phyloP scores from a whole-genome alignment of 1,140 invertebrate genomes.

The Olivierus martensii region DNA sequence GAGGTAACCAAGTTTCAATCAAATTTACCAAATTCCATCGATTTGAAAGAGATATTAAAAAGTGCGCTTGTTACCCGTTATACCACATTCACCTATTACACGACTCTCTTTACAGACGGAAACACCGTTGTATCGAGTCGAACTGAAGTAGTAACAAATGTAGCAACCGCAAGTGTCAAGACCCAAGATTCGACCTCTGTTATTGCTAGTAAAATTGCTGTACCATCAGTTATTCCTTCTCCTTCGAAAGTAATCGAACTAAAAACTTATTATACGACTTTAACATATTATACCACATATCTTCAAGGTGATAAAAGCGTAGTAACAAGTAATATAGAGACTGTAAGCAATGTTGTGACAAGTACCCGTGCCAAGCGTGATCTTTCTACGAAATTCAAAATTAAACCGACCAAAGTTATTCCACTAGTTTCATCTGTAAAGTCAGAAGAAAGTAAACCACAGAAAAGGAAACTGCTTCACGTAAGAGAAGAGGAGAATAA shows the following conservation, averaged over 20 bases:
- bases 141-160: slow-evolving; percentile 7
- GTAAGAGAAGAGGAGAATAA: background rate
- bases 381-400: background rate
- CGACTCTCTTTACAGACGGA: slow-evolving; percentile 25
- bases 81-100: slow-evolving; percentile 83
- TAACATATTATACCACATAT: slow-evolving; percentile 42
- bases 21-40: background rate
- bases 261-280: slow-evolving; percentile 61
- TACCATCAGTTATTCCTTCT: background rate
- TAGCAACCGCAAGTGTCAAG: background rate
- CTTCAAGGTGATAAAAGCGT: slow-evolving; percentile 64
- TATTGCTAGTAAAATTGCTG: too few species aligned
- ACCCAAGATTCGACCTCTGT: too few species aligned
- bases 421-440: too few species aligned
- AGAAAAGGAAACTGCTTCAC: slow-evolving; percentile 1
- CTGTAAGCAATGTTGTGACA: slow-evolving; percentile 54
- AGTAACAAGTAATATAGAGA: slow-evolving; percentile 57
- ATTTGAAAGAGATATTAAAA: background rate
- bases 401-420: background rate
- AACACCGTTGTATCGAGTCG: slow-evolving; percentile 10
- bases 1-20: background rate
- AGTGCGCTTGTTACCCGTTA: slow-evolving; percentile 52
- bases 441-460: background rate
- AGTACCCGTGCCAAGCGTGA: background rate
- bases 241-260: background rate